These are phyloP conservation scores for Willisornis vidua DNA, from an alignment of 2,113 vertebrate species.

Conservation along the genomic window DNA sequence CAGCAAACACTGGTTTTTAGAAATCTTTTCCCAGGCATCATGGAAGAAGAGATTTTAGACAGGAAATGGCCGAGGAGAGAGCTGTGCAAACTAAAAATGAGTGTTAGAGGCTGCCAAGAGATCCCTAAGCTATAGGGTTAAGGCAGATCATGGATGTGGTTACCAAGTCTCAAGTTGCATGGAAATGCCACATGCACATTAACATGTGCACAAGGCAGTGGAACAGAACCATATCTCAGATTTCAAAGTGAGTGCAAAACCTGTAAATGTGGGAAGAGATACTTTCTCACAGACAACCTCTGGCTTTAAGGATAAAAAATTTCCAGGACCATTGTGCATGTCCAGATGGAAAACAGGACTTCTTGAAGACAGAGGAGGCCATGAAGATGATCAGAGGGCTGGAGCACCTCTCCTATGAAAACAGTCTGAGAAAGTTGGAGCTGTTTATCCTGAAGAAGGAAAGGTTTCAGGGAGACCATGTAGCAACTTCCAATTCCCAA, in stretches of 20 bases:
- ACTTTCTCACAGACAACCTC: background rate
- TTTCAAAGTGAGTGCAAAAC: conserved; percentile 15
- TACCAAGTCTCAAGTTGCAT: background rate
- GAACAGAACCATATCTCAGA: background rate
- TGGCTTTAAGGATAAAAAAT: background rate
- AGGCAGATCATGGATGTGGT: background rate
- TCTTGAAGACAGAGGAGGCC: background rate
- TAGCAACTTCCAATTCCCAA: background rate
- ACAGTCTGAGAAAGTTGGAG: background rate
- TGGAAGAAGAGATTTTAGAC: background rate
- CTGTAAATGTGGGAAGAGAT: background rate
- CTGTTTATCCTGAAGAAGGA: background rate
- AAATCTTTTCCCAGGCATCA: background rate
- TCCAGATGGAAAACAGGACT: background rate
- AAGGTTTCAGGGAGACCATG: background rate
- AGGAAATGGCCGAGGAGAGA: background rate
- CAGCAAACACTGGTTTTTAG: background rate
- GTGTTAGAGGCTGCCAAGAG: background rate
- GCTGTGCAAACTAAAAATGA: background rate
- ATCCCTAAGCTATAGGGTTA: background rate
- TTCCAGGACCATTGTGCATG: background rate
- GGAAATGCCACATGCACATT: background rate
- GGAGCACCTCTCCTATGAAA: background rate
- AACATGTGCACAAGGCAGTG: background rate
- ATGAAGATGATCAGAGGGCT: background rate